Conservation (phyloP, 2,797 vertebrate species). For the Babyrousa celebensis region DNA sequence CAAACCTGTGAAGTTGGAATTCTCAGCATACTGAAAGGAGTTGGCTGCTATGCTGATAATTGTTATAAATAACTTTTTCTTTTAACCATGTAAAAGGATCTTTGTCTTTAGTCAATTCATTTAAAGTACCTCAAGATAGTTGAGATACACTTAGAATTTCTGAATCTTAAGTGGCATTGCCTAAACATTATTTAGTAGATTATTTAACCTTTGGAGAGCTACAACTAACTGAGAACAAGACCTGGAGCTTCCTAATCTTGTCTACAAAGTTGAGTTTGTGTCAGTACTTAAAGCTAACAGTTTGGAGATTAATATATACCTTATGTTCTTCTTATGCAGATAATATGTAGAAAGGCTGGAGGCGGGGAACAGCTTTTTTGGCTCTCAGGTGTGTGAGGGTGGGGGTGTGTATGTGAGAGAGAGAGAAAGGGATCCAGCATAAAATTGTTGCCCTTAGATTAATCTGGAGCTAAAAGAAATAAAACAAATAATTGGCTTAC, state of each 20-base stretch:
- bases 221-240: constrained; percentile 61
- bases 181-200: constrained; percentile 50
- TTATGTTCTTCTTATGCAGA: constrained; percentile 40
- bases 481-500: constrained; percentile 28
- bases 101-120: constrained; percentile 46
- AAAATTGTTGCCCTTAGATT: constrained; percentile 44
- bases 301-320: constrained; percentile 49
- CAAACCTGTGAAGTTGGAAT: constrained; percentile 47
- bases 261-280: constrained; percentile 51
- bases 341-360: constrained; percentile 30
- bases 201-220: constrained; percentile 50
- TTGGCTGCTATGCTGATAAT: constrained; percentile 54
- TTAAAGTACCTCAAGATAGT: constrained; percentile 40
- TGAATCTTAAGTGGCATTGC: constrained; percentile 13
- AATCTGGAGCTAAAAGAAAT: constrained; percentile 61
- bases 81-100: constrained; percentile 66
- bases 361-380: background rate
- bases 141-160: constrained; percentile 52
- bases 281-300: background rate
- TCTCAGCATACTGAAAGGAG: constrained; percentile 61
- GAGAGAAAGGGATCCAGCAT: background rate
- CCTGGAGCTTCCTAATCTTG: constrained; percentile 1
- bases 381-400: background rate
- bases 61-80: constrained; percentile 66
- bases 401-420: too few relatives aligned